Evolutionary conservation across 2,888 invertebrate species (phyloP).

Genomic region (Nomada ruficornis): DNA sequence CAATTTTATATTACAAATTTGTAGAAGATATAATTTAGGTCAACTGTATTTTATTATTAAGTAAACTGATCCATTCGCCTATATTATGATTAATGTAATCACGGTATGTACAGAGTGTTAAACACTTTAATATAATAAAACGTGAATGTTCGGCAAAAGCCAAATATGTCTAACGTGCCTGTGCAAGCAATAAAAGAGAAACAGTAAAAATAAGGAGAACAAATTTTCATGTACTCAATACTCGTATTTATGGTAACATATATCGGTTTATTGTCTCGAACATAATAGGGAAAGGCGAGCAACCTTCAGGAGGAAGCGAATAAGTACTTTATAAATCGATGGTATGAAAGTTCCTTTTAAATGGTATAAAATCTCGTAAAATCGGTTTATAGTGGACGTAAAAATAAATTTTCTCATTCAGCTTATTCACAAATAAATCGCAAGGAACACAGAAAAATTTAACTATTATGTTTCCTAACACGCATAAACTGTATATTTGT

Average conservation of each 20-base stretch:
- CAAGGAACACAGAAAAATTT: too few relatives aligned
- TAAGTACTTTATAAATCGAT: constrained; percentile 9
- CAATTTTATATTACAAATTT: constrained; percentile 10
- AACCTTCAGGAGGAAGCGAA: neutral
- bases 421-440: too few relatives aligned
- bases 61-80: constrained; percentile 8
- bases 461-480: too few relatives aligned
- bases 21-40: constrained; percentile 12
- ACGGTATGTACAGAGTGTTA: constrained; percentile 4
- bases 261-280: neutral
- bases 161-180: constrained; percentile 11
- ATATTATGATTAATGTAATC: constrained; percentile 1
- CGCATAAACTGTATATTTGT: too few relatives aligned
- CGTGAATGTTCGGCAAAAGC: neutral
- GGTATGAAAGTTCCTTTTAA: neutral
- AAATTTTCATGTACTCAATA: neutral
- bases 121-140: constrained; percentile 16
- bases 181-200: neutral
- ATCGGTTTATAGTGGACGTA: neutral
- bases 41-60: constrained; percentile 27
- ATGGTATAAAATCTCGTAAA: neutral
- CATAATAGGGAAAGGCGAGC: neutral
- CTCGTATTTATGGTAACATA: neutral
- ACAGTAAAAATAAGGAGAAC: constrained; percentile 12
- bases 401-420: neutral